These are phyloP conservation scores for Sitophilus oryzae DNA, from an alignment of 1,140 invertebrate genomes.

Conservation along the genomic window DNA sequence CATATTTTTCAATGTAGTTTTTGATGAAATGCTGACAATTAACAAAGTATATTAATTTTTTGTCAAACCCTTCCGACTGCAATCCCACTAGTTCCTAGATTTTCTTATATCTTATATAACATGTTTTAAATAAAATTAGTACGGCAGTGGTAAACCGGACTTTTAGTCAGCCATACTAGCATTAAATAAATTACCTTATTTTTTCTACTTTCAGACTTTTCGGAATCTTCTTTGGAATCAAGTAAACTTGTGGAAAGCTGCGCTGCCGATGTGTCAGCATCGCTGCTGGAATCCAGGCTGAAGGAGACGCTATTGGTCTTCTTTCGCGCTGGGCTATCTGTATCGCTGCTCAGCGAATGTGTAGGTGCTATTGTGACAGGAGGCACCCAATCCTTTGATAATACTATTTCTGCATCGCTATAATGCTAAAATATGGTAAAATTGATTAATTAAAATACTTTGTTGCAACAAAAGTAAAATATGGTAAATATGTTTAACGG, in stretches of 20 bases:
- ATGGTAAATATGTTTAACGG: no score
- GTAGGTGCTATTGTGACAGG: conserved; percentile 67
- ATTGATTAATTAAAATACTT: no score
- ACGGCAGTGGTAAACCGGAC: no score
- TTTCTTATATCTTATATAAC: no score
- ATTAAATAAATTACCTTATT: conserved; percentile 61
- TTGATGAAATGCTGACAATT: no score
- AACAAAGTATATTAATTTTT: no score
- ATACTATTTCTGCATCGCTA: conserved; percentile 77
- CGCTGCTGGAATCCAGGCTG: conserved; percentile 58
- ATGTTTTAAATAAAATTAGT: no score
- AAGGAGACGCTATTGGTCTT: conserved; percentile 71
- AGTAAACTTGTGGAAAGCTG: conserved; percentile 34
- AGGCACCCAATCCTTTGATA: conserved; percentile 77
- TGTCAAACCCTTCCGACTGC: no score
- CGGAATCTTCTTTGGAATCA: conserved; percentile 48
- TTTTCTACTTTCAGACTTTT: conserved; percentile 53
- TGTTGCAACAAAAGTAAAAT: no score
- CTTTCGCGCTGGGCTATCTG: conserved; percentile 51
- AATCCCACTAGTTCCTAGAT: no score
- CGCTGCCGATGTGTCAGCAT: conserved; percentile 33
- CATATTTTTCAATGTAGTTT: no score
- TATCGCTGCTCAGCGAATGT: conserved; percentile 46
- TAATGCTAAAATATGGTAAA: conserved; percentile 44
- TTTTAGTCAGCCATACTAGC: no score